Evolutionary conservation across 2,113 vertebrate species (phyloP).

Genomic region (Phyllostomus discolor): DNA sequence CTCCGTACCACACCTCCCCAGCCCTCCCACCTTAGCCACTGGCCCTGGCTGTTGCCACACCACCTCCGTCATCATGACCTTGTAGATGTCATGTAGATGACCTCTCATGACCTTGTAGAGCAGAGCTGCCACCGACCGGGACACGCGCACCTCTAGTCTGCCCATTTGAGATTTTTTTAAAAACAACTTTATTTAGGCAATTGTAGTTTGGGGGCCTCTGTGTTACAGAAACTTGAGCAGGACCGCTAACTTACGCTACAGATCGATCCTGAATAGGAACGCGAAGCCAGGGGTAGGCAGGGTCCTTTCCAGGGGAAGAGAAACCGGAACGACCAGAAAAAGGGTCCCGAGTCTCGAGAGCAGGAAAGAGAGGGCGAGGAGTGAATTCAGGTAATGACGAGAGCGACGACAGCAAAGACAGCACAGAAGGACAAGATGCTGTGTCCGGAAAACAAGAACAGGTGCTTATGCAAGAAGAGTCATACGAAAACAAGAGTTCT

Average conservation of each 20-base stretch:
- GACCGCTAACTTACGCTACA: neutral
- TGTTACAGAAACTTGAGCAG: neutral
- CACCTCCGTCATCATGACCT: neutral
- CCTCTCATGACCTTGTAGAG: neutral
- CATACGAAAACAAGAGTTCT: neutral
- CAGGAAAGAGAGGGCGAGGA: neutral
- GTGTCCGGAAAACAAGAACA: neutral
- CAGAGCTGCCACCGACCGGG: accelerated
- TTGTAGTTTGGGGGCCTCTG: neutral
- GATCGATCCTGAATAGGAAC: neutral
- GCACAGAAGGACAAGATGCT: neutral
- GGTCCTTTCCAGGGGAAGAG: neutral
- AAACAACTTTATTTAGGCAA: neutral
- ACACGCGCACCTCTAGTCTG: neutral
- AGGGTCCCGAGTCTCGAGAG: neutral
- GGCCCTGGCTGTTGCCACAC: neutral
- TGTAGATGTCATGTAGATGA: too few species aligned
- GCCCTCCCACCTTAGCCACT: too few species aligned
- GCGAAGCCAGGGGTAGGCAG: neutral
- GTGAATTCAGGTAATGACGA: neutral
- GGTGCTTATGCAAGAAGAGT: neutral
- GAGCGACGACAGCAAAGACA: neutral
- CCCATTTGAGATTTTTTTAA: neutral
- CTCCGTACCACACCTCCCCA: neutral
- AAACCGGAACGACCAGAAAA: neutral